Evolutionary conservation across 1,140 invertebrate genomes (phyloP).

Genomic region (Drosophila virilis): DNA sequence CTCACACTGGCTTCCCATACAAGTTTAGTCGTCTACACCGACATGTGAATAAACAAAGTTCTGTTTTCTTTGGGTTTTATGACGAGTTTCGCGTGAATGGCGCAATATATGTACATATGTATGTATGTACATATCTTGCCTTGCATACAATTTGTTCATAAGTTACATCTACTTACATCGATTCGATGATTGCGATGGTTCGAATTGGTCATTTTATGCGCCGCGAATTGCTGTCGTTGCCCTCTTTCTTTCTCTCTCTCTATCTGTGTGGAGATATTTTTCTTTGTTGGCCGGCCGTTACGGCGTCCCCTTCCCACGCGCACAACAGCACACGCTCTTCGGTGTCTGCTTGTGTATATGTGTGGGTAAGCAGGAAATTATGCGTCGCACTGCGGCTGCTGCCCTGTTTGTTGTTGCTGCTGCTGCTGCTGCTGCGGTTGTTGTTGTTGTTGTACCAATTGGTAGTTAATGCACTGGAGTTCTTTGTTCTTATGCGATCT

Average conservation of each 20-base stretch:
- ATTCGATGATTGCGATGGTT: constrained; percentile 70
- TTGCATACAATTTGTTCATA: constrained; percentile 2
- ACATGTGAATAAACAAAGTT: constrained; percentile 19
- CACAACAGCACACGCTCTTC: constrained; percentile 50
- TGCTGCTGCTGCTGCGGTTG: constrained; percentile 27
- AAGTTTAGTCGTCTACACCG: not conserved
- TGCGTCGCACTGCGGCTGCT: constrained; percentile 60
- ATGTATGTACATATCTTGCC: not conserved
- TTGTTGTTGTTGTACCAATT: constrained; percentile 39
- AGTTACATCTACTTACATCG: constrained; percentile 61
- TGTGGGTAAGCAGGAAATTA: constrained; percentile 71
- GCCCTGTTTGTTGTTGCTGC: constrained; percentile 33
- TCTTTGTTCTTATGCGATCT: constrained; percentile 71
- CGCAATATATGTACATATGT: not conserved
- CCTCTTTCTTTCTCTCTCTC: constrained; percentile 31
- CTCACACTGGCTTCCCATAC: constrained; percentile 2
- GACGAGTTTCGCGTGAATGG: constrained; percentile 13
- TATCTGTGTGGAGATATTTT: constrained; percentile 37
- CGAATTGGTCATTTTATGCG: constrained; percentile 79
- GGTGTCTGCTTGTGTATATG: constrained; percentile 19
- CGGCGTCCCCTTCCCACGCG: constrained; percentile 54
- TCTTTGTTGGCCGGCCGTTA: constrained; percentile 54
- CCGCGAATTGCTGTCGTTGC: constrained; percentile 58
- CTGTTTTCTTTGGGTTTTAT: constrained; percentile 20
- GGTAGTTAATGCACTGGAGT: constrained; percentile 55